Percentiles rank a stretch among this genome's conserved stretches.
Evolutionary conservation across 2,888 invertebrate genomes (phyloP).

Genomic region (Cerceris rybyensis): DNA sequence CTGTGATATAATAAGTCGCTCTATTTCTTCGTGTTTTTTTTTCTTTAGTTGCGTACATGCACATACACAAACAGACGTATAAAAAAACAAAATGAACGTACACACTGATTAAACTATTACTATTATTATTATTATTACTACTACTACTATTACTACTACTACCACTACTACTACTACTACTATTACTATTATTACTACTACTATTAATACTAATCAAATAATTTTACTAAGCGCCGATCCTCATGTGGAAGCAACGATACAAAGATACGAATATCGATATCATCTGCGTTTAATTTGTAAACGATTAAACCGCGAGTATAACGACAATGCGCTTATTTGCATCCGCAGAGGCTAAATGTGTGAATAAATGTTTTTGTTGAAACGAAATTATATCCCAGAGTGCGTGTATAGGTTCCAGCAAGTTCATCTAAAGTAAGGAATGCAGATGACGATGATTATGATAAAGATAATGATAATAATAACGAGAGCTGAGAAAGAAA

Average conservation of each 20-base stretch:
- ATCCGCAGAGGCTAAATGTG: constrained; percentile 54
- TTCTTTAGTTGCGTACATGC: constrained; percentile 51
- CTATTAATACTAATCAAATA: constrained; percentile 12
- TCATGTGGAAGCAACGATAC: constrained; percentile 22
- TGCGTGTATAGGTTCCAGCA: constrained; percentile 38
- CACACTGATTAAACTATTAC: background rate
- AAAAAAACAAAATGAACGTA: background rate
- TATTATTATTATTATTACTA: too few relatives aligned
- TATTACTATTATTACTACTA: too few relatives aligned
- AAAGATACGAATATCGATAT: constrained; percentile 39
- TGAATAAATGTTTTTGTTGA: constrained; percentile 53
- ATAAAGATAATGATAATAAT: constrained; percentile 23
- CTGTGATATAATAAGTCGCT: constrained; percentile 80
- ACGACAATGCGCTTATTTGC: constrained; percentile 34
- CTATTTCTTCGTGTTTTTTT: constrained; percentile 65
- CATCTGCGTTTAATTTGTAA: constrained; percentile 58
- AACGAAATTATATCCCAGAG: constrained; percentile 34
- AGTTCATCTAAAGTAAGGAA: constrained; percentile 22
- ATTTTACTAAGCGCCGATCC: constrained; percentile 27
- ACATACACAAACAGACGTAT: constrained; percentile 8
- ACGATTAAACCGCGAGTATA: constrained; percentile 45
- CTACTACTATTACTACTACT: too few relatives aligned
- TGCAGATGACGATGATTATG: constrained; percentile 13
- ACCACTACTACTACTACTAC: too few relatives aligned
- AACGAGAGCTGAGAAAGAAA: constrained; percentile 7